Conservation (phyloP, 2,888 invertebrate genomes). For the Smittia sp. region DNA sequence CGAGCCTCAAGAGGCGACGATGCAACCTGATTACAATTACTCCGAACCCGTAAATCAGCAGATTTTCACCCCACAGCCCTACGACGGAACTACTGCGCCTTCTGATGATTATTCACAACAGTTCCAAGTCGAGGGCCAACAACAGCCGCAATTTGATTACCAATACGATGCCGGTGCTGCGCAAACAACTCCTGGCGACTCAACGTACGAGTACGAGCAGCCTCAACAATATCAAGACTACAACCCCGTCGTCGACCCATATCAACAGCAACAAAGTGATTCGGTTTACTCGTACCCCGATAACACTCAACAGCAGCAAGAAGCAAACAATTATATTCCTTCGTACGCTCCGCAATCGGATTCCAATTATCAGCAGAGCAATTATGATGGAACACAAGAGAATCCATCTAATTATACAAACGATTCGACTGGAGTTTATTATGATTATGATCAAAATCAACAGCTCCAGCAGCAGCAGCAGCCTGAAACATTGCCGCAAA, state of each 20-base stretch:
- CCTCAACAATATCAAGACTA: background rate
- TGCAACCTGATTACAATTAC: background rate
- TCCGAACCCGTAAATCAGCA: background rate
- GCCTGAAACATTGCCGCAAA: slow-evolving; percentile 6
- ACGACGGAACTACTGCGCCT: background rate
- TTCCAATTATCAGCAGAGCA: slow-evolving; percentile 30
- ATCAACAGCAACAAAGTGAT: background rate
- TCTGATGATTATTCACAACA: background rate
- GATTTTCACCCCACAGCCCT: background rate
- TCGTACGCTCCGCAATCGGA: slow-evolving; percentile 5
- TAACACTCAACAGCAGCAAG: slow-evolving; percentile 16
- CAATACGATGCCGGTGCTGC: background rate
- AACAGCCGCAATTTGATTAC: background rate
- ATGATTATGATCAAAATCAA: slow-evolving; percentile 9
- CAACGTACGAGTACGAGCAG: background rate
- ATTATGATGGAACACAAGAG: slow-evolving; percentile 21
- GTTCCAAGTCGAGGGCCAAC: background rate
- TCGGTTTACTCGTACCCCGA: background rate
- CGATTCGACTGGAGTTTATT: slow-evolving; percentile 4
- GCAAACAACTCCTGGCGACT: background rate
- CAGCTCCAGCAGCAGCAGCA: slow-evolving; percentile 1
- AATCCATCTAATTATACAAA: slow-evolving; percentile 32
- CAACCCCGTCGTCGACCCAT: background rate
- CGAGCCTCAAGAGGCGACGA: background rate
- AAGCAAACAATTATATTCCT: slow-evolving; percentile 20